Percentiles rank a stretch among this genome's conserved stretches.
phyloP scores from a whole-genome alignment of 2,797 vertebrate genomes.

The Notamacropus eugenii region DNA sequence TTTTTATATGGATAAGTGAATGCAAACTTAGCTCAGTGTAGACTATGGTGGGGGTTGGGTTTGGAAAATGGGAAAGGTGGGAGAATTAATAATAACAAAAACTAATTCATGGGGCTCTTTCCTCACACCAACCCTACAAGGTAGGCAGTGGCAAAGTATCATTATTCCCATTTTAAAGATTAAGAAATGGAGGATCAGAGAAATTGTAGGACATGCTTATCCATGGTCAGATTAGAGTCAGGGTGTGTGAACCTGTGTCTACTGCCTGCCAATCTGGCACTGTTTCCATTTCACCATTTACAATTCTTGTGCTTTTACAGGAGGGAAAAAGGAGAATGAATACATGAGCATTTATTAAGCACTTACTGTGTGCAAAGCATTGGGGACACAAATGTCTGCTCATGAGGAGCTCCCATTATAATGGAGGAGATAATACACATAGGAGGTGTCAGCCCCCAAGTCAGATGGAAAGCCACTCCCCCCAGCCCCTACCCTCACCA shows the following conservation, averaged over 20 bases:
- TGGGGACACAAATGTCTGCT: too few relatives aligned
- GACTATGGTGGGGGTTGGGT: not conserved
- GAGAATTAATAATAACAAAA: not conserved
- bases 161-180: not conserved
- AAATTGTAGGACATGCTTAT: not conserved
- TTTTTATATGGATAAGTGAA: constrained; percentile 94
- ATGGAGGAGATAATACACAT: too few relatives aligned
- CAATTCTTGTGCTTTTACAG: not conserved
- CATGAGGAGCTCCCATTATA: too few relatives aligned
- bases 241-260: not conserved
- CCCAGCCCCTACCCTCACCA: too few relatives aligned
- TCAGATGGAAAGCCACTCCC: too few relatives aligned
- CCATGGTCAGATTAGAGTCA: not conserved
- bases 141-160: not conserved
- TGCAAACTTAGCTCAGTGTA: not conserved
- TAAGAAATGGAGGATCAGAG: not conserved
- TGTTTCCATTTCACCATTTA: not conserved
- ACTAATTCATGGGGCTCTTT: not conserved
- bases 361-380: too few relatives aligned
- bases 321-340: not conserved
- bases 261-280: not conserved
- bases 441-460: too few relatives aligned
- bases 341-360: too few relatives aligned
- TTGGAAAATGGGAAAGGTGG: too few relatives aligned
- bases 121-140: not conserved